These are phyloP conservation scores for Papilio elwesi DNA, from an alignment of 2,888 invertebrate species.

Conservation along the genomic window DNA sequence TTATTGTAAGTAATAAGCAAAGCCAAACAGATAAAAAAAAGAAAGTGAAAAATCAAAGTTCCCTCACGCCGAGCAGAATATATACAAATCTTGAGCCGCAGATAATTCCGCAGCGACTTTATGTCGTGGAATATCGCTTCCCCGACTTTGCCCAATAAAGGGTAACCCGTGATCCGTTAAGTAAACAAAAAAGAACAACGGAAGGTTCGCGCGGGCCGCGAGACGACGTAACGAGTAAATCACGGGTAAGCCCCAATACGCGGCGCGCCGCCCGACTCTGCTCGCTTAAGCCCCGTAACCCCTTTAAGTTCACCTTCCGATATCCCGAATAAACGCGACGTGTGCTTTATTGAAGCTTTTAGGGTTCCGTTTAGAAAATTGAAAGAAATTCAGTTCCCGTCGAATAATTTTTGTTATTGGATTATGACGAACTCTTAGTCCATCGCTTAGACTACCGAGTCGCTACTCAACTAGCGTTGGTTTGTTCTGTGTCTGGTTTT, in stretches of 20 bases:
- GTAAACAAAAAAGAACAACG: constrained; percentile 77
- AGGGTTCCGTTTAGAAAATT: constrained; percentile 32
- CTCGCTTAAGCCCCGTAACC: constrained; percentile 70
- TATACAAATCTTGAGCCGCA: constrained; percentile 67
- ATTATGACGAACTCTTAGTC: neutral
- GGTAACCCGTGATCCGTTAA: constrained; percentile 81
- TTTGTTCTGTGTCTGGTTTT: neutral
- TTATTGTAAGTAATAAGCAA: neutral
- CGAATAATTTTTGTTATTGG: neutral
- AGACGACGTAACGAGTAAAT: constrained; percentile 78
- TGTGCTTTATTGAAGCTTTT: constrained; percentile 52
- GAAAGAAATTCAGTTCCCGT: neutral
- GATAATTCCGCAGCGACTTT: constrained; percentile 74
- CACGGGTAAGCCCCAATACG: constrained; percentile 79
- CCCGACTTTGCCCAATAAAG: constrained; percentile 81
- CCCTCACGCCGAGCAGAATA: constrained; percentile 1
- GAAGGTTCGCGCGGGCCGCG: constrained; percentile 62
- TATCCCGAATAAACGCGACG: constrained; percentile 66
- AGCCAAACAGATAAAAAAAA: neutral
- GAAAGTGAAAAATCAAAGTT: neutral
- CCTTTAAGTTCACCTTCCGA: constrained; percentile 76
- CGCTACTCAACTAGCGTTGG: too few species aligned
- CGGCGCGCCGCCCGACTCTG: constrained; percentile 62
- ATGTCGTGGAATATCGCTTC: constrained; percentile 79
- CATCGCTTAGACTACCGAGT: neutral